Base-by-base conservation (phyloP, 2,888 invertebrate genomes). In the Coenonympha glycerion region DNA sequence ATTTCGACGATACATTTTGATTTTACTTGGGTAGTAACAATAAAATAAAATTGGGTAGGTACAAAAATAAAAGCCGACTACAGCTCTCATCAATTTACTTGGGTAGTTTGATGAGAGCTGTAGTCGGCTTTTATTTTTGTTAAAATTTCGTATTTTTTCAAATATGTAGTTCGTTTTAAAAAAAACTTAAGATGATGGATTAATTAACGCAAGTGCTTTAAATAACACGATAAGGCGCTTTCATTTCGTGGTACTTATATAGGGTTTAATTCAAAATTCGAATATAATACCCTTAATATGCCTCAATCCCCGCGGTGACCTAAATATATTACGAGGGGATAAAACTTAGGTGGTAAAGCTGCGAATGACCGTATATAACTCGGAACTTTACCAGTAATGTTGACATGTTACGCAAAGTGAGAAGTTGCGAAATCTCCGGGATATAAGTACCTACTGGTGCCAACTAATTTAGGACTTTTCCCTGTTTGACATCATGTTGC, bases 391-490 rank as follows among this genome's bases (percentile, higher is more conserved):
- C 53, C 55, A 53, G 53, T 57, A 52, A 57, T 52, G 55, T 53
- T 47, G 52, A 49, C 55, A 56, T 51, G 52, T 59, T 54, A 52
- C 50, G 49, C 55, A 52, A 55, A 60, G 60, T 58, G 56, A 46
- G 53, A 60, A 60, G 60, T 60, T 60, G 55, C 52, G 50, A 56
- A 58, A 57, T 56, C 53, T 50, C 45, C 30, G 16, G 34, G 31
- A 44, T 45, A 31, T 34, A 52, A n/a, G n/a, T n/a, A n/a, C n/a
- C n/a, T n/a, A n/a, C n/a, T n/a, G n/a, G n/a, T n/a, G n/a, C 50
- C 30, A 53, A 53, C 52, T 57, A 53, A 47, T 46, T 55, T 55
- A 55, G 46, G 46, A 53, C 65, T 68, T 71, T 69, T 15, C 24
- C 21, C 18, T 33, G 24, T 48, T 48, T 48, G 18, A 40, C 19